Conservation (phyloP, 2,113 vertebrate genomes). For the Carassius auratus region DNA sequence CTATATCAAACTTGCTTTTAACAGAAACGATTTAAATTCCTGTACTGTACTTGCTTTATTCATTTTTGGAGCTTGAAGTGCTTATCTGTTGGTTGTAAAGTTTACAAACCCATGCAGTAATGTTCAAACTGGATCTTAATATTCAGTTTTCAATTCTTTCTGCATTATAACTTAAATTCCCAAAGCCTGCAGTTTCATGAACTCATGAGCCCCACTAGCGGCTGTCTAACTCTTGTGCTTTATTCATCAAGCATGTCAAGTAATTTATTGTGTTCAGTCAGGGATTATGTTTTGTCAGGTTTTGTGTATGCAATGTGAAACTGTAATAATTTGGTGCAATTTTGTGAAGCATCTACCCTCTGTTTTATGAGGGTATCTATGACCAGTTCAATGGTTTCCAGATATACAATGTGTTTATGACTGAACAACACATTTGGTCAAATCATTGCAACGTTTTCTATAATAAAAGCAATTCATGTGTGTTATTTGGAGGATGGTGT, state of each 20-base stretch:
- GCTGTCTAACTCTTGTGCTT: constrained; percentile 42
- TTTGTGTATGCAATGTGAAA: constrained; percentile 62
- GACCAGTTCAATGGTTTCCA: constrained; percentile 56
- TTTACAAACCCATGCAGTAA: constrained; percentile 4
- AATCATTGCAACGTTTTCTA: constrained; percentile 54
- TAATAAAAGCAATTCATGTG: constrained; percentile 57
- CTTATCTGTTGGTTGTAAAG: neutral
- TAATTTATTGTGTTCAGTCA: constrained; percentile 64
- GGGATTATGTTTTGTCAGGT: constrained; percentile 64
- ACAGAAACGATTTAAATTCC: neutral
- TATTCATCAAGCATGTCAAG: constrained; percentile 46
- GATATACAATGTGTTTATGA: constrained; percentile 60
- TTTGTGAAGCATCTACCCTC: constrained; percentile 58
- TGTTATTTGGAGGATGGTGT: neutral
- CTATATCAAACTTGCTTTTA: neutral
- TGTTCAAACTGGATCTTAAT: neutral
- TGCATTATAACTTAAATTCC: neutral
- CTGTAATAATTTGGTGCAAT: constrained; percentile 52
- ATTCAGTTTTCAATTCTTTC: neutral
- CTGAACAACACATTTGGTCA: constrained; percentile 61
- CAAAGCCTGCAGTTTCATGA: neutral
- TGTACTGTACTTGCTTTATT: constrained; percentile 36
- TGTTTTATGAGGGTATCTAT: constrained; percentile 67
- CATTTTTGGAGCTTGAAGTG: constrained; percentile 18
- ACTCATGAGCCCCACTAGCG: neutral